Evolutionary conservation across 2,797 vertebrate genomes (phyloP), one percentile per base, ranked within the genome.

Genomic region (Rhinatrema bivittatum): DNA sequence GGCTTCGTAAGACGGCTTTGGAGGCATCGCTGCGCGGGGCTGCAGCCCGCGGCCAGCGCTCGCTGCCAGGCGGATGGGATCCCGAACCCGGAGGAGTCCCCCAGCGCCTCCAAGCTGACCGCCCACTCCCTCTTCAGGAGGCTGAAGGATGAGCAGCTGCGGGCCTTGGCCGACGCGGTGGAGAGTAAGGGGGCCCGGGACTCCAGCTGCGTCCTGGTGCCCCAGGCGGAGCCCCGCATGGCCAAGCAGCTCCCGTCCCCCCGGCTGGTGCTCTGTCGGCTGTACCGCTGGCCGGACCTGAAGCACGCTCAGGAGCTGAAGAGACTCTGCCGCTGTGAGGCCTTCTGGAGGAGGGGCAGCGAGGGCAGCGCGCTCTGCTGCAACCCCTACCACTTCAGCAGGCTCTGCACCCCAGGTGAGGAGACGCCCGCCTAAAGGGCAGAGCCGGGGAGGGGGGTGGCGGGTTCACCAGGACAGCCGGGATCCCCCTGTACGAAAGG

Each of bases 231-330:
- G 60, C 56, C 2, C 5, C 8, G 0, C 35, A 44, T 2, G 32
- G 59, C 25, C 25, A 73, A 65, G 19, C 55, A 45, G 9, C 35
- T 15, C 5, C 11, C 50, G 9, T 19, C 65, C 1, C 60, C 70
- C 22, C 53, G 62, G 9, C 39, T 71, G 8, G 52, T 76, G 25
- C 61, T 76, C 6, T 76, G 67, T 39, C 58, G 56, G 9, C 60
- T 74, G 10, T 76, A 66, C 31, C 67, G 67, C 27, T 76, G 74
- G 74, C 74, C 74, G 0, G 74, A 74, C 20, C 44, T 76, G 8
- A 36, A 50, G 5, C 53, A 60, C 2, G 27, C 47, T 3, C 30
- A 65, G 0, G 65, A 76, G 29, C 62, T 76, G 20, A 76, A 74
- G 39, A 56, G 55, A 12, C 50, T 74, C 24, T 49, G 38, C 28